Base-by-base conservation (phyloP, 2,113 vertebrate species). In the Tetraodon nigroviridis region DNA sequence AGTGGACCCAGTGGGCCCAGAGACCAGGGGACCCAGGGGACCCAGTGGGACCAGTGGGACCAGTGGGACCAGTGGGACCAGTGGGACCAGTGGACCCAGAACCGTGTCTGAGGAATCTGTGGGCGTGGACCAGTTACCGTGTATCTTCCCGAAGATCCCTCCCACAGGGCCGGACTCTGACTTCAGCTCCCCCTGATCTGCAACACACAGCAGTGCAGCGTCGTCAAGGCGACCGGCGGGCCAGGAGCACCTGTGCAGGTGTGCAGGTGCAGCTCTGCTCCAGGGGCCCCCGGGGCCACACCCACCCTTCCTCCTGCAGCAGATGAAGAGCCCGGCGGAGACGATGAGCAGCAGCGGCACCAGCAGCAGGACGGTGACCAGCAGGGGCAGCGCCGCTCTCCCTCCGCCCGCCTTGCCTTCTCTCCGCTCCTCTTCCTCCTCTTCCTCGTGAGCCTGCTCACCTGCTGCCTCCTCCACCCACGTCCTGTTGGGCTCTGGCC, bases 61-160 rank as follows among this genome's bases (percentile, higher is more conserved):
- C 27, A 29, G 27, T 29, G n/a, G n/a, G 7, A 29, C 27, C 27
- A 29, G 27, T 29, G 27, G 27, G 4, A 5, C 27, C 27, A 29
- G 27, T 29, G 22, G 5, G 8, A 32, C 29, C 29, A 32, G 8
- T 10, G 8, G 29, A 4, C 8, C 8, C 29, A 32, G 8, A 7
- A 2, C 1, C 29, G 29, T 32, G 29, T 6, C 29, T 32, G 22
- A 24, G 5, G 5, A 5, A 24, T 24, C 22, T 24, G 22, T 24
- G 22, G 22, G 22, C 22, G 22, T 8, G 40, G 11, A 12, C 7
- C 40, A 47, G 45, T 67, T 84, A 96, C 95, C 95, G 92, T 92
- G 90, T 65, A 98, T 89, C 90, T 92, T 95, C 80, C 94, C 94
- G 81, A 97, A 81, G 55, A 98, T 91, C 83, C 94, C 94, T 81